Conservation (phyloP, 2,797 vertebrate genomes). For the Lagorchestes hirsutus region DNA sequence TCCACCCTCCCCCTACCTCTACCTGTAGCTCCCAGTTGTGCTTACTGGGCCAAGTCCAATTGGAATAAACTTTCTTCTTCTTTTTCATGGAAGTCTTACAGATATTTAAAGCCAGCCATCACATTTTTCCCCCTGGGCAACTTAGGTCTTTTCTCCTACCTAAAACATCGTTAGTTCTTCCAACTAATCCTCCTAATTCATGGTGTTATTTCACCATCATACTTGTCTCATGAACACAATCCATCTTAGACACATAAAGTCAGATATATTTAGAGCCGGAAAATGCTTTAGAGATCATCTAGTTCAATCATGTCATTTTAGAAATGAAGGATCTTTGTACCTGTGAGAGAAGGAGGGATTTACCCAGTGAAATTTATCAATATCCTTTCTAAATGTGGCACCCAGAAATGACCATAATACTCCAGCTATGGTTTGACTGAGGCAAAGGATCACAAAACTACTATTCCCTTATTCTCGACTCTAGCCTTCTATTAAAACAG, state of each 20-base stretch:
- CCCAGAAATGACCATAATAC: neutral
- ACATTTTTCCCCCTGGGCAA: neutral
- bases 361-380: neutral
- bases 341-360: neutral
- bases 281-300: neutral
- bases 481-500: neutral
- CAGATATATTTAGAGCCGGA: neutral
- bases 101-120: neutral
- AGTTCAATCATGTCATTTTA: neutral
- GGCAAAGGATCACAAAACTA: neutral
- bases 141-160: neutral
- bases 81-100: neutral
- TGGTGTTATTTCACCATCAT: neutral
- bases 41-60: neutral
- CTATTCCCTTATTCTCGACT: neutral
- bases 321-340: neutral
- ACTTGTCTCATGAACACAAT: neutral
- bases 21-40: neutral
- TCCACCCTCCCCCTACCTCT: neutral
- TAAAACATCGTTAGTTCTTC: neutral
- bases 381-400: neutral
- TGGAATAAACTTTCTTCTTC: neutral
- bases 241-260: neutral
- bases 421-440: neutral
- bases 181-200: neutral